phyloP scores from a whole-genome alignment of 2,888 invertebrate species.

The Invenusta paracnida region DNA sequence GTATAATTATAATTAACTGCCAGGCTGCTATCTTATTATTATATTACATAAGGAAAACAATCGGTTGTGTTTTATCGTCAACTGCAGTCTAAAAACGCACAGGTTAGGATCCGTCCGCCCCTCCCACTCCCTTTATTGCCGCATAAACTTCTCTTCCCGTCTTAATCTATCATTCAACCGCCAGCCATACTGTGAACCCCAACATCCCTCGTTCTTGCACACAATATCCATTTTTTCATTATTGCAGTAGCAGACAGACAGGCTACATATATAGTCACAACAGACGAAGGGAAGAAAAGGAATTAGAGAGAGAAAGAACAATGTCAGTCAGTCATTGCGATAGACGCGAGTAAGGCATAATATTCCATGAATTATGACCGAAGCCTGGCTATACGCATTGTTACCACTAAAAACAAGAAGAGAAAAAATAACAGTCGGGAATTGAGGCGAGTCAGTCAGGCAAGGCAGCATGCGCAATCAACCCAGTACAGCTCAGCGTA shows the following conservation, averaged over 20 bases:
- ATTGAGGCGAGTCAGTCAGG: not conserved
- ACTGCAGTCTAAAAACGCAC: not conserved
- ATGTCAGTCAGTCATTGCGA: conserved; percentile 22
- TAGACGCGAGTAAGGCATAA: not conserved
- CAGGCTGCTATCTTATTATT: too few species aligned
- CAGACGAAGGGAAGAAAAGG: not conserved
- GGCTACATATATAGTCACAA: not conserved
- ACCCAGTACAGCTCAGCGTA: too few species aligned
- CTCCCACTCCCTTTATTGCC: not conserved
- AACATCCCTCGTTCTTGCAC: not conserved
- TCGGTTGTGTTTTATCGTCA: not conserved
- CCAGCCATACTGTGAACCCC: not conserved
- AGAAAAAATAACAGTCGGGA: not conserved
- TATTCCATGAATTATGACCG: conserved; percentile 26
- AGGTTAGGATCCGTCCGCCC: not conserved
- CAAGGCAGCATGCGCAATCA: too few species aligned
- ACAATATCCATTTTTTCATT: not conserved
- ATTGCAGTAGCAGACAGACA: not conserved
- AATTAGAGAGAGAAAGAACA: not conserved
- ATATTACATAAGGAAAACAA: too few species aligned
- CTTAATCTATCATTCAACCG: not conserved
- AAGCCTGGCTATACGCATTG: conserved; percentile 2
- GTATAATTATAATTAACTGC: too few species aligned
- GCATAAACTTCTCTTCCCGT: conserved; percentile 5
- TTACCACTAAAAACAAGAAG: conserved; percentile 26